Evolutionary conservation across 1,140 invertebrate genomes (phyloP), one percentile per base, ranked within the genome.

Genomic region (Leptoteleia sp.): DNA sequence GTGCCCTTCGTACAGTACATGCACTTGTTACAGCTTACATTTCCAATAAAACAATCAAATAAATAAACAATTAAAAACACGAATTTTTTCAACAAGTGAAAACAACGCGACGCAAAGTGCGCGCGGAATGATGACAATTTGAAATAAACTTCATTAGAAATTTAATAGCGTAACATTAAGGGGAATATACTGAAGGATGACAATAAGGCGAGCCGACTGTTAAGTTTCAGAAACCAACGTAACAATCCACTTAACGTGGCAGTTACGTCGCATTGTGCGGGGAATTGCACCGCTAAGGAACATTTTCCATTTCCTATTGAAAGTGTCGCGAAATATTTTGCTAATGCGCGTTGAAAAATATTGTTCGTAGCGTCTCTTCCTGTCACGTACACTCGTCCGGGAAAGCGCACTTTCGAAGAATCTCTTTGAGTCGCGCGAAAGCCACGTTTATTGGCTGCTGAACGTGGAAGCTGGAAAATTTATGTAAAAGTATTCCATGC

Each of bases 401-500:
- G 45, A 70, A 42, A 42, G 65, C 54, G 19, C 54, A 65, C 59
- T 64, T 75, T 73, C 35, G 45, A 57, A 50, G 50, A 57, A 64
- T 79, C 71, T 70, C 67, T 75, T 65, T 71, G 67, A 78, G 45
- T 59, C 54, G 40, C 7, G 42, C 37, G 43, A 71, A 65, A 65
- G 54, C 61, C 38, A 59, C 62, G 64, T 76, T 75, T 75, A 75
- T 75, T 65, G 61, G 61, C 61, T 75, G 61, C 13, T 65, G 59
- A 65, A 50, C 52, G 54, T 55, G 59, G 50, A 65, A 22, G 62
- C 38, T 72, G 50, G 59, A 55, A 76, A 76, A 76, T 76, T 67
- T 76, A 76, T 76, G 72, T 75, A 59, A 75, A 75, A 65, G 62
- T 76, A 76, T 76, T 76, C 62, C 43, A 3, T 57, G 31, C 15